Base-by-base conservation (phyloP, 35 echinoderm and acorn worm species). In the Apostichopus parvimensis region DNA sequence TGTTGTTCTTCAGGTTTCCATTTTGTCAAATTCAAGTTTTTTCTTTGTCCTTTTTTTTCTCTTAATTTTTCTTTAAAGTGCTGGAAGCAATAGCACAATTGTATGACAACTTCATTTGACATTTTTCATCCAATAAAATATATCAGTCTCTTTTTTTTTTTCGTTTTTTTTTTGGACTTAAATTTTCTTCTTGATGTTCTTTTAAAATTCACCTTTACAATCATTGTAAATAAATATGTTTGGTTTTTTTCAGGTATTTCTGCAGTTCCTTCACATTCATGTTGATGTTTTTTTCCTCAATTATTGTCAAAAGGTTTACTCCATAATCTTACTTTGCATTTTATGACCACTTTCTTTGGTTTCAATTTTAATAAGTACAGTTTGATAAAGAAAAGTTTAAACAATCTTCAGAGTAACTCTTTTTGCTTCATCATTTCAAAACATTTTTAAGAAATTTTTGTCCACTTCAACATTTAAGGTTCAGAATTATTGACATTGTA, bases 141-240 rank as follows among this genome's bases (percentile, higher is more conserved):
- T n/a, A n/a, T n/a, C n/a, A n/a, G n/a, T n/a, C n/a, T n/a, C n/a
- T n/a, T n/a, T n/a, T n/a, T n/a, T n/a, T n/a, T n/a, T n/a, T n/a
- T 45, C 34, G 34, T 45, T 45, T 45, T 45, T 25, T 45, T 45
- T 45, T 84, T 18, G 18, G 54, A 58, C 81, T 75, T 75, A 75
- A 75, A 84, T 84, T 84, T 84, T 58, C 81, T 84, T 84, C 81
- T 84, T 58, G 21, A 84, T 58, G 81, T 84, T 84, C 81, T 84
- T 84, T 84, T 84, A 58, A 84, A 84, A 58, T 58, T 84, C 57
- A 56, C 55, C 81, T 59, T 84, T 84, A 84, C 81, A 84, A 84
- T 84, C 81, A 84, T 59, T 84, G 81, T 84, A 84, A 84, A 84
- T 84, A 84, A 84, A 84, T 84, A 84, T 58, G 81, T 84, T 84